phyloP scores from a whole-genome alignment of 2,888 invertebrate species.

The Pandemis heparana region DNA sequence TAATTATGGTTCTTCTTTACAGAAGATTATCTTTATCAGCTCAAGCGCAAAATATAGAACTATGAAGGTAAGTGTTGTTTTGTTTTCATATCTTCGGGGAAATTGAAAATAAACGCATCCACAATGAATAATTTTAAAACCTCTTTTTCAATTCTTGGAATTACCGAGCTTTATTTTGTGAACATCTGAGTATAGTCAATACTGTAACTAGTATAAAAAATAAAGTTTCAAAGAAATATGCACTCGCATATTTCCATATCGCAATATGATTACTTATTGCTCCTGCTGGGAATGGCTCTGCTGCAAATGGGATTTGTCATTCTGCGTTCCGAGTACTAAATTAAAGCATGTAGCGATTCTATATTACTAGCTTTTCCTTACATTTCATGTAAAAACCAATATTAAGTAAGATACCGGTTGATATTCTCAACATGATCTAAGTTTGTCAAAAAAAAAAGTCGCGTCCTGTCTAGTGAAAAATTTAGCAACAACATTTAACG shows the following conservation, averaged over 20 bases:
- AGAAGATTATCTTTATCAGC: too few species aligned
- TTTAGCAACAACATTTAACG: too few species aligned
- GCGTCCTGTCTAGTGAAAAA: too few species aligned
- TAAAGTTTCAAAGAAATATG: constrained; percentile 43
- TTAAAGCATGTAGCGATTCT: constrained; percentile 24
- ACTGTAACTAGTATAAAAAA: neutral
- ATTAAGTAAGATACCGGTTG: too few species aligned
- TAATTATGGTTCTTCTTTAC: too few species aligned
- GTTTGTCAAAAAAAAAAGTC: too few species aligned
- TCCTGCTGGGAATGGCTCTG: constrained; percentile 16
- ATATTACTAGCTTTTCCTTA: constrained; percentile 8
- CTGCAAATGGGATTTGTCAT: constrained; percentile 37
- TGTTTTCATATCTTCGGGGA: too few species aligned
- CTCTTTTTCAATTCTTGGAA: neutral
- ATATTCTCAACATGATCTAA: too few species aligned
- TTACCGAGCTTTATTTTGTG: neutral
- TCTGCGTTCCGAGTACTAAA: constrained; percentile 22
- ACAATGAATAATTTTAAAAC: too few species aligned
- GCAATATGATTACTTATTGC: constrained; percentile 51
- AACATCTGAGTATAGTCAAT: neutral
- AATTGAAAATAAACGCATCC: too few species aligned
- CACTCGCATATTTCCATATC: constrained; percentile 49
- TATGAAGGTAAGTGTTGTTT: too few species aligned
- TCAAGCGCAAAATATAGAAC: too few species aligned
- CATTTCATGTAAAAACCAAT: neutral